Base-by-base conservation (phyloP, 2,888 invertebrate species). In the Gibbula magus region DNA sequence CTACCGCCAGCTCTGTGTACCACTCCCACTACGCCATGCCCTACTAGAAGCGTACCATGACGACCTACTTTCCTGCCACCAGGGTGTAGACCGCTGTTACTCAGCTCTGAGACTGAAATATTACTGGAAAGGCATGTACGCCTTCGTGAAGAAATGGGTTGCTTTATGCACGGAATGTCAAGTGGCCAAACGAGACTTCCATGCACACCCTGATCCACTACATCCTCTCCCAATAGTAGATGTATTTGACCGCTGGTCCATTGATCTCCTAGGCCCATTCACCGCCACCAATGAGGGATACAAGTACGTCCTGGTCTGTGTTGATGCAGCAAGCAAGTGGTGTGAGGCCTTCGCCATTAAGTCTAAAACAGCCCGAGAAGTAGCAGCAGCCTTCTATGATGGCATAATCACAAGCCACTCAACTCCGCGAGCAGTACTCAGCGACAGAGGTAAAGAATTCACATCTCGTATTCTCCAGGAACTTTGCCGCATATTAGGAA, bases 381-480 rank as follows among this genome's bases (percentile, higher is more conserved):
- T 80, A 0, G 80, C 79, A 29, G 53, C 56, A 0, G 67, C 66
- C 20, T 25, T 79, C 13, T 79, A 39, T 25, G 32, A 32, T 22
- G 45, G 75, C 13, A 70, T 79, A n/a, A 81, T 84, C 29, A 81
- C 80, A 25, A 22, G 81, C 13, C 81, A 80, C 70, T 83, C 82
- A 0, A 52, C 75, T 29, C 81, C 81, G 0, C 22, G 53, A 8
- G 61, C 81, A 5, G 76, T 84, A 13, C 32, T 82, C 22, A 82
- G 81, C 7, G 83, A 84, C 32, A 78, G 82, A 78, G 84, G 83
- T 18, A n/a, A 54, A 18, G 79, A 83, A 25, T 83, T 84, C 45
- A 70, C 82, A 54, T 83, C 82, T 3, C 52, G 73, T 1, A 13
- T 83, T 13, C 78, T 83, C 39, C 22, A 29, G 20, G 53, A 67